Base-by-base conservation (phyloP, 2,113 vertebrate genomes). In the Hippocampus guttulatus region DNA sequence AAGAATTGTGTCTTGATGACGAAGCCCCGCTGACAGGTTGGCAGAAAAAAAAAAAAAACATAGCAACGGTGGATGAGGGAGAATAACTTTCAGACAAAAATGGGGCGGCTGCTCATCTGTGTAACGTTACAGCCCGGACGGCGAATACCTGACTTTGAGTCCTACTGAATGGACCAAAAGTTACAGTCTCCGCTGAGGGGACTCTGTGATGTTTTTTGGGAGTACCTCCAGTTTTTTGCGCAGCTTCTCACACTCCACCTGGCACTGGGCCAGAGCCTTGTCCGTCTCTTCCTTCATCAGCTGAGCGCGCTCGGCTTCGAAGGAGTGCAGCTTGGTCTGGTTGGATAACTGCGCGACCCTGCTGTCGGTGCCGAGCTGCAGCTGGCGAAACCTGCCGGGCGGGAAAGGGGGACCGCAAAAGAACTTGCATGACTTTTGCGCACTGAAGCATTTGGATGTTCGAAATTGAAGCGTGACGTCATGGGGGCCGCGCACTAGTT, bases 221-320 rank as follows among this genome's bases (percentile, higher is more conserved):
- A 66, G 18, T 95, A 96, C 97, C 95, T 99, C 96, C 70, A 98
- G 73, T 87, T 98, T 99, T 85, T 94, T 96, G 90, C 98, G 96
- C 43, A 95, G 96, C 82, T 98, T 99, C 81, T 98, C 96, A 91
- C 96, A 96, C 89, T 98, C 96, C 82, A 95, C 71, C 82, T 99
- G 97, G 83, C 96, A 98, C 62, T 95, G 95, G 23, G 92, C 93
- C 85, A 99, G 93, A 69, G 94, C 93, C 83, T 93, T 94, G 64
- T 93, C 88, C 2, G 93, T 96, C 91, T 98, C 97, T 64, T 96
- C 95, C 83, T 97, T 95, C 69, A 98, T 76, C 84, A 98, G 91
- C 74, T 97, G 95, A 85, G 94, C 79, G 9, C 92, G 96, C 74
- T 98, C 95, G 4, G 92, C 93, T 89, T 99, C 96, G 85, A 98